Base-by-base conservation (phyloP, 2,888 invertebrate genomes). In the Platycheirus albimanus region DNA sequence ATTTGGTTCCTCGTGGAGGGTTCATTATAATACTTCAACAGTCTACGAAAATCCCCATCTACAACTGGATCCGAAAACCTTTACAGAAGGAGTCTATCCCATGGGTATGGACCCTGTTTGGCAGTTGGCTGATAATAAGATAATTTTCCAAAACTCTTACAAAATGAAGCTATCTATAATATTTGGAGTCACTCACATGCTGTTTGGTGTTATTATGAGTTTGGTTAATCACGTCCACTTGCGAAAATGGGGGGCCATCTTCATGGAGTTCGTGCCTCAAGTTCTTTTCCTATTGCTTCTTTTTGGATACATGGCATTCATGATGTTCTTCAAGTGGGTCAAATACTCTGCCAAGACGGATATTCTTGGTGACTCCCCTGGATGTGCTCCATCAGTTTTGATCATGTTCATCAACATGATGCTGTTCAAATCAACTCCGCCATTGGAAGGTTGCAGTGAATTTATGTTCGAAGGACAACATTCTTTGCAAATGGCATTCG, bases 81-180 rank as follows among this genome's bases (percentile, higher is more conserved):
- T 92, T 70, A 72, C 85, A 0, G 89, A 85, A 0, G 87, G 88
- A 1, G 94, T 94, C 0, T 94, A 94, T 85, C 95, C 96, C 0
- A 92, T 99, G 84, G 99, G 99, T 1, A 91, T 99, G 87, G 99
- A 94, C 87, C 93, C 93, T 0, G 93, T 95, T 3, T 95, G 95
- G 95, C 95, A 95, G 92, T 88, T 94, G 90, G 93, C 95, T n/a
- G 93, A 93, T 85, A 98, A 98, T 92, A 98, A 98, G 92, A 98
- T 99, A 86, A 95, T 97, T 84, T 98, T 98, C 92, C 92, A 96
- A 83, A 99, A 99, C 92, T 97, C 98, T 0, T 97, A 95, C 92
- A 99, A 99, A 92, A 99, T 98, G 98, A 97, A 97, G 89, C 92
- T 98, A 86, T 98, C 98, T 64, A 97, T 99, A 70, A 96, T 98